phyloP scores from a whole-genome alignment of 1,140 invertebrate species.

The Psix sp. region DNA sequence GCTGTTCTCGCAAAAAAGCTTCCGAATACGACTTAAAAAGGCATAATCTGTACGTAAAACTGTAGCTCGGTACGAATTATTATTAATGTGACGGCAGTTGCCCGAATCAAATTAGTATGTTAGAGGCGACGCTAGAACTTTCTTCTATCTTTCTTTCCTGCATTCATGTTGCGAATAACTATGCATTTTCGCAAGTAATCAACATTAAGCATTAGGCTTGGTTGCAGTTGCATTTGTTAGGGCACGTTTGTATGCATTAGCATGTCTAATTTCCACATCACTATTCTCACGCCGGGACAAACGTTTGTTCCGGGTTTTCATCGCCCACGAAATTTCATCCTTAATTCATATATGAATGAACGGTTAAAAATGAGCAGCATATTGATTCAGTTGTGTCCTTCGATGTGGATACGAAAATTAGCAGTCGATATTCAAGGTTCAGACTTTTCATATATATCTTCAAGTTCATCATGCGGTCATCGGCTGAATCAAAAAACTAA shows the following conservation, averaged over 20 bases:
- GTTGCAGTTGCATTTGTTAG: slow-evolving; percentile 19
- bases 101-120: slow-evolving; percentile 30
- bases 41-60: too few relatives aligned
- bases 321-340: slow-evolving; percentile 9
- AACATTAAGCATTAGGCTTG: slow-evolving; percentile 50
- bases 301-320: slow-evolving; percentile 24
- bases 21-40: too few relatives aligned
- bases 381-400: slow-evolving; percentile 1
- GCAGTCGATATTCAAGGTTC: slow-evolving; percentile 29
- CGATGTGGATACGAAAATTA: neutral
- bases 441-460: neutral
- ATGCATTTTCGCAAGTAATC: slow-evolving; percentile 48
- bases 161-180: slow-evolving; percentile 36
- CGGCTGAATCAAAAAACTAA: too few relatives aligned
- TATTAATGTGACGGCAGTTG: slow-evolving; percentile 9
- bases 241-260: slow-evolving; percentile 52
- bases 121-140: slow-evolving; percentile 21
- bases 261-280: slow-evolving; percentile 50
- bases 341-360: neutral
- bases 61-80: slow-evolving; percentile 15
- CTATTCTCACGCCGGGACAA: slow-evolving; percentile 41
- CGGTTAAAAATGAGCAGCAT: neutral
- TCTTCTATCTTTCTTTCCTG: slow-evolving; percentile 30
- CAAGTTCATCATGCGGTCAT: neutral
- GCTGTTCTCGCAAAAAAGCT: too few relatives aligned